Evolutionary conservation across 1,140 invertebrate species (phyloP).

Genomic region (Paralvinella palmiformis): DNA sequence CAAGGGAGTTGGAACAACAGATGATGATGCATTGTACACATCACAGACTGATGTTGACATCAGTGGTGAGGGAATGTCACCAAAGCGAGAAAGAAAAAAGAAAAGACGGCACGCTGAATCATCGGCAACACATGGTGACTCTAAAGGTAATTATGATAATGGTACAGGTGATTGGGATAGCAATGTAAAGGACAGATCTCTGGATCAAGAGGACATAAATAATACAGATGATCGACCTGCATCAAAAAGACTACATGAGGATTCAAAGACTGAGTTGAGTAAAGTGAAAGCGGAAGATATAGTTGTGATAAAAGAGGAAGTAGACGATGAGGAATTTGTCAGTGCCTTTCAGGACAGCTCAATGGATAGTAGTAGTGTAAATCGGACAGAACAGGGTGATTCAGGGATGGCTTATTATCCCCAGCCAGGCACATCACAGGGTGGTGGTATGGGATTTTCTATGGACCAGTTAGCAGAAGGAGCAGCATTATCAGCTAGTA

Average conservation of each 20-base stretch:
- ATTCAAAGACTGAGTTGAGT: not conserved
- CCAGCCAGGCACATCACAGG: too few species aligned
- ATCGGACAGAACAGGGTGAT: too few species aligned
- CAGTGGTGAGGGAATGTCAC: not conserved
- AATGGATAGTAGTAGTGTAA: too few species aligned
- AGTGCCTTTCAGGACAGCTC: too few species aligned
- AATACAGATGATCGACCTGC: not conserved
- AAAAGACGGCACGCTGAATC: not conserved
- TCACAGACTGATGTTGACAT: not conserved
- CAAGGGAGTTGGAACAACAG: not conserved
- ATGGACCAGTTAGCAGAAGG: too few species aligned
- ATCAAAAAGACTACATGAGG: not conserved
- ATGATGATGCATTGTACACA: not conserved
- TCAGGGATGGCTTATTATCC: too few species aligned
- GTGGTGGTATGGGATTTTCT: too few species aligned
- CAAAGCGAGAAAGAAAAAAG: too few species aligned
- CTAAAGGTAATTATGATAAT: not conserved
- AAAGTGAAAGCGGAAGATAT: too few species aligned
- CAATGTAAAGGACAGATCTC: not conserved
- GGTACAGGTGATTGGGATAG: not conserved
- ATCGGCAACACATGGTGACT: not conserved
- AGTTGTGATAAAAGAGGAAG: constrained; percentile 4
- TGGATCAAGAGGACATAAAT: not conserved
- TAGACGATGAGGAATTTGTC: not conserved
- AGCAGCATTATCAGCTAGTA: too few species aligned